These are phyloP conservation scores for Rhagophthalmus giganteus DNA, from an alignment of 2,888 invertebrate species.

Conservation along the genomic window DNA sequence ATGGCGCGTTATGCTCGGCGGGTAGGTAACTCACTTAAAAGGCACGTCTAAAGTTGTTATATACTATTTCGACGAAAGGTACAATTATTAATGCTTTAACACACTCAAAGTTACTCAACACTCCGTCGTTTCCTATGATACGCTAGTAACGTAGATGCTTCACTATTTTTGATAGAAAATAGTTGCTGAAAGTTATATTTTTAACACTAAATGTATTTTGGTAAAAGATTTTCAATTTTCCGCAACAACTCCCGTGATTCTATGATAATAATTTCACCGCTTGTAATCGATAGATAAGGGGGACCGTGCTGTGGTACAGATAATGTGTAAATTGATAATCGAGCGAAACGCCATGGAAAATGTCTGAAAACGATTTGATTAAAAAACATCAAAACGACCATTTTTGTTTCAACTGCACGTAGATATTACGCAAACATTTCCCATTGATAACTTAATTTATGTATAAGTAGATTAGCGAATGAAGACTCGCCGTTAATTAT, in stretches of 20 bases:
- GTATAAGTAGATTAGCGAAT: too few species aligned
- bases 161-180: conserved; percentile 37
- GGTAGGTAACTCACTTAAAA: conserved; percentile 6
- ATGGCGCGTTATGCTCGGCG: conserved; percentile 9
- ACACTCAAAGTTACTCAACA: conserved; percentile 20
- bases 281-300: too few species aligned
- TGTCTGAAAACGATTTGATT: too few species aligned
- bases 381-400: too few species aligned
- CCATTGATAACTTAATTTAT: too few species aligned
- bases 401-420: too few species aligned
- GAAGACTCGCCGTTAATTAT: too few species aligned
- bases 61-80: conserved; percentile 10
- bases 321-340: too few species aligned
- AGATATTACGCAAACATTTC: too few species aligned
- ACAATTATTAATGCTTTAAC: conserved; percentile 27
- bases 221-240: conserved; percentile 14
- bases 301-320: too few species aligned
- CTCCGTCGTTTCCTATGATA: conserved; percentile 31
- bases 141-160: conserved; percentile 30
- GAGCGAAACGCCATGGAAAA: too few species aligned
- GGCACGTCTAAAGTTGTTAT: conserved; percentile 2
- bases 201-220: conserved; percentile 29
- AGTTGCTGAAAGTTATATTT: conserved; percentile 29
- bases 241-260: conserved; percentile 19
- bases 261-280: conserved; percentile 19